Percentiles rank a stretch among this genome's conserved stretches.
Evolutionary conservation across 1,140 invertebrate genomes (phyloP).

Genomic region (Brachionus plicatilis): DNA sequence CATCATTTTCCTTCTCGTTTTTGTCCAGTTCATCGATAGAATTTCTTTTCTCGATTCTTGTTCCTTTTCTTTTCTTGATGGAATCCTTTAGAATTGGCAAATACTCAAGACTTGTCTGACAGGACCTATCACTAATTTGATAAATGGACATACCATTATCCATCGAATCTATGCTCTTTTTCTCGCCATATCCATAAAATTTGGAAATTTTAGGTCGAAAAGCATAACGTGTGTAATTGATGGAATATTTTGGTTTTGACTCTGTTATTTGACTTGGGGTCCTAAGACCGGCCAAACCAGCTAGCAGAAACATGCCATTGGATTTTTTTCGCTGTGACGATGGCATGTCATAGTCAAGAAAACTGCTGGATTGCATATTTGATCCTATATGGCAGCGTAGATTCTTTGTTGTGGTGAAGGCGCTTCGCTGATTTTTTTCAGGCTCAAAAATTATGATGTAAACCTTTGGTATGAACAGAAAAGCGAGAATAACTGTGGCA

Average conservation of each 20-base stretch:
- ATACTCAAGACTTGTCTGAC: conserved; percentile 24
- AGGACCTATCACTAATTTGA: conserved; percentile 22
- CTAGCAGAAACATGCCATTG: neutral
- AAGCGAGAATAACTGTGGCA: conserved; percentile 68
- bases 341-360: neutral
- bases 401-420: conserved; percentile 68
- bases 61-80: neutral
- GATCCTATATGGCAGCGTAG: conserved; percentile 72
- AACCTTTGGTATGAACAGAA: conserved; percentile 72
- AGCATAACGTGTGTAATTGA: neutral
- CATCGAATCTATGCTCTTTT: neutral
- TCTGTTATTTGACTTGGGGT: neutral
- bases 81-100: neutral
- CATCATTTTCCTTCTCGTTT: neutral
- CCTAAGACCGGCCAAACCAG: neutral
- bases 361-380: neutral
- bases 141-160: neutral
- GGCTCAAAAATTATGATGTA: conserved; percentile 72
- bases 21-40: neutral
- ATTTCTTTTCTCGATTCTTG: neutral
- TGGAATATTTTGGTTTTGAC: neutral
- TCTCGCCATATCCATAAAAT: neutral
- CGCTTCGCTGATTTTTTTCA: conserved; percentile 70
- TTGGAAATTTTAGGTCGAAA: neutral
- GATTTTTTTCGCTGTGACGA: neutral